phyloP scores from a whole-genome alignment of 2,888 invertebrate genomes.

The Sycophila texana region DNA sequence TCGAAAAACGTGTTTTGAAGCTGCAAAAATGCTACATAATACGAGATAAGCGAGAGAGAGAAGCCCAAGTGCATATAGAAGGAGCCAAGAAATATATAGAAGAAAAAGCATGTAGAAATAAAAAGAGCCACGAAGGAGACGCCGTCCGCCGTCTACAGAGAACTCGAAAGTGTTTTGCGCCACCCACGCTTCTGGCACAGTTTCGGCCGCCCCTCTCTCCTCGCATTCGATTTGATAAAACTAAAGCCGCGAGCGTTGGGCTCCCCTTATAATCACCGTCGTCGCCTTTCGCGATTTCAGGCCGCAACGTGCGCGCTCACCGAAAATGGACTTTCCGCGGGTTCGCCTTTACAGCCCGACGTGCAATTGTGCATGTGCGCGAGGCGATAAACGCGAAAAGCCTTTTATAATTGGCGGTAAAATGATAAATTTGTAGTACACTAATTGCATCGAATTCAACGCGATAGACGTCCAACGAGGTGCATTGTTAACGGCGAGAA shows the following conservation, averaged over 20 bases:
- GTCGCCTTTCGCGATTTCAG: background rate
- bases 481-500: too few relatives aligned
- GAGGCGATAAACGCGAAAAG: background rate
- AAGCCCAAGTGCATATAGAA: background rate
- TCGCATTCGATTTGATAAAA: conserved; percentile 34
- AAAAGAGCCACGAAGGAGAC: conserved; percentile 15
- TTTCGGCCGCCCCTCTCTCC: background rate
- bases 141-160: conserved; percentile 3
- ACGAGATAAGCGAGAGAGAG: conserved; percentile 15
- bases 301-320: background rate
- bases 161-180: conserved; percentile 14
- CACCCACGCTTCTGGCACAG: conserved; percentile 26
- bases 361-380: too few relatives aligned
- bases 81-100: background rate
- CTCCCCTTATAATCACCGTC: background rate
- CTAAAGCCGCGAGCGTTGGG: background rate
- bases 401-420: background rate
- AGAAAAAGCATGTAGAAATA: background rate
- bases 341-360: background rate
- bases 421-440: background rate
- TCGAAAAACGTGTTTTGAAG: conserved; percentile 22
- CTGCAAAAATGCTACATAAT: conserved; percentile 1
- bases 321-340: conserved; percentile 3
- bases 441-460: background rate
- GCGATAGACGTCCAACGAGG: too few relatives aligned